phyloP scores from a whole-genome alignment of 2,113 vertebrate species.

The Parus major region DNA sequence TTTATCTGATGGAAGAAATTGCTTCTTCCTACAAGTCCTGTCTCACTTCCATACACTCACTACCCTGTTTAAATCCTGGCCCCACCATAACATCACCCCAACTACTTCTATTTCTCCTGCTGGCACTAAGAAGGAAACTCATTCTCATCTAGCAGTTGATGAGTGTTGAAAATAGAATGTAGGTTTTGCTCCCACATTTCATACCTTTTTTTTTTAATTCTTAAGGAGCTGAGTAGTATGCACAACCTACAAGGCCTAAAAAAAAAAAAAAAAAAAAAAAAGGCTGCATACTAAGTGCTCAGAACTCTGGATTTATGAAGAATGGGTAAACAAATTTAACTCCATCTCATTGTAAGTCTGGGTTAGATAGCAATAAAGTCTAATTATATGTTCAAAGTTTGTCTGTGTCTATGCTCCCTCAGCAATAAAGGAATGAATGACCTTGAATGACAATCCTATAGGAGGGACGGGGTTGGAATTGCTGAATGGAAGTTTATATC shows the following conservation, averaged over 20 bases:
- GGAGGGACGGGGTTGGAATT: not conserved
- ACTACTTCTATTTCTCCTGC: not conserved
- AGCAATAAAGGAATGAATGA: not conserved
- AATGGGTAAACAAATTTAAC: not conserved
- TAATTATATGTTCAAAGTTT: constrained; percentile 22
- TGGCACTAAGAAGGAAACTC: not conserved
- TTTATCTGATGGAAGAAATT: not conserved
- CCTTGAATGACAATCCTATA: not conserved
- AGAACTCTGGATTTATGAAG: not conserved
- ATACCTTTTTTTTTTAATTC: not conserved
- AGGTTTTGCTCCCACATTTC: not conserved
- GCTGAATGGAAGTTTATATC: not conserved
- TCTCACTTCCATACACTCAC: not conserved
- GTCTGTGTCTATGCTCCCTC: not conserved
- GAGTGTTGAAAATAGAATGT: not conserved
- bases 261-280: not conserved
- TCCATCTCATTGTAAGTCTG: not conserved
- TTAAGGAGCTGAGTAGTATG: not conserved
- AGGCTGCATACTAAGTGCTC: not conserved
- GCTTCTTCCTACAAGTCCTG: not conserved
- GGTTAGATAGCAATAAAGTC: not conserved
- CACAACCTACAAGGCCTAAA: not conserved
- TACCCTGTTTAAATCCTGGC: not conserved
- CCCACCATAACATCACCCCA: not conserved
- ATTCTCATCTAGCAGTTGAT: not conserved